A percentile compares a stretch with the other conserved stretches of the same genome.
phyloP scores from a whole-genome alignment of 2,888 invertebrate genomes.

The Cremastinae sp. region DNA sequence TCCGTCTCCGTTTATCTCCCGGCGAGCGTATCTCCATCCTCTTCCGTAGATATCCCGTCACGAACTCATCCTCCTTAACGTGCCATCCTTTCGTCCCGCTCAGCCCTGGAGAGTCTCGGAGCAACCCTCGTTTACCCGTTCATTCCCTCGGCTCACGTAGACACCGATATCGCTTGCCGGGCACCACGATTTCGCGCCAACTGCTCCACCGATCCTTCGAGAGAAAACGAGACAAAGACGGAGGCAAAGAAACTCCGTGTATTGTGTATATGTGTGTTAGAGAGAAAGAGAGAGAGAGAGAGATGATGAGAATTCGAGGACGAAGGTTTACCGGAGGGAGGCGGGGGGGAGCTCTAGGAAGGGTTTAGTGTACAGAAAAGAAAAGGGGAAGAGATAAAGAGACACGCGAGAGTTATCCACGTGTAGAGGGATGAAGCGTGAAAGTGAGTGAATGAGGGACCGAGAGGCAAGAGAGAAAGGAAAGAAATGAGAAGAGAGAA shows the following conservation, averaged over 20 bases:
- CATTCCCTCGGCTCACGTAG: conserved; percentile 60
- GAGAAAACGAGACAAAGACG: conserved; percentile 23
- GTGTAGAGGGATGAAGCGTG: conserved; percentile 56
- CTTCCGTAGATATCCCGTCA: conserved; percentile 44
- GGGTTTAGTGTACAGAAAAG: conserved; percentile 54
- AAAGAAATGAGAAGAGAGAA: conserved; percentile 42
- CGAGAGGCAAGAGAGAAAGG: conserved; percentile 18
- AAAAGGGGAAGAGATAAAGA: conserved; percentile 58
- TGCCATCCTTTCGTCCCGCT: conserved; percentile 40
- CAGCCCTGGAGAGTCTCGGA: conserved; percentile 14
- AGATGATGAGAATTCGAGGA: conserved; percentile 40
- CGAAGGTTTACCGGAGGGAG: conserved; percentile 13
- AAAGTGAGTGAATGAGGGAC: conserved; percentile 36
- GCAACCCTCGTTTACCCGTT: conserved; percentile 54
- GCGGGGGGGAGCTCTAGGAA: conserved; percentile 50
- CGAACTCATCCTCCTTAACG: conserved; percentile 55
- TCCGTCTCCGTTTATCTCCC: conserved; percentile 34
- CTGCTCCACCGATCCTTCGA: conserved; percentile 11
- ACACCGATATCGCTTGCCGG: conserved; percentile 56
- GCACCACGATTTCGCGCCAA: conserved; percentile 49
- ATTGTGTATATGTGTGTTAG: too few relatives aligned
- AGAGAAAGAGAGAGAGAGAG: conserved; percentile 26
- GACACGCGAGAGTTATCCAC: conserved; percentile 57
- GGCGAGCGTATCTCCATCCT: too few relatives aligned
- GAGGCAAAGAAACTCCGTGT: conserved; percentile 42